Evolutionary conservation across 2,888 invertebrate genomes (phyloP), one percentile per base, ranked within the genome.

Genomic region (Drosophila mimica): DNA sequence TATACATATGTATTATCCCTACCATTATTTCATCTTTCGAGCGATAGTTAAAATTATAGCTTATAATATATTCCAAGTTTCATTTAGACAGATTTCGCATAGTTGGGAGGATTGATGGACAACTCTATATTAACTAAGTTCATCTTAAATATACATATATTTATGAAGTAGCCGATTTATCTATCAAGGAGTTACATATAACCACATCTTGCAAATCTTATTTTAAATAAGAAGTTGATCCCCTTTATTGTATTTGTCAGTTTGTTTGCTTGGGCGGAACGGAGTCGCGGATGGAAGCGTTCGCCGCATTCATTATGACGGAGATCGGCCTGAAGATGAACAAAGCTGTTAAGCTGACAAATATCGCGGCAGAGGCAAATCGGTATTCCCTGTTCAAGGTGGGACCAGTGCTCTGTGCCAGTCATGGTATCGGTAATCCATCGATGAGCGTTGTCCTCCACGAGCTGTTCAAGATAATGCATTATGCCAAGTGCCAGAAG

Each of bases 211-310:
- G 11, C 20, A 20, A 43, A 43, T 43, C 20, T 0, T 11, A 20
- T 43, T 43, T 1, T 5, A 11, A 43, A 11, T 7, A 20, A 46
- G 15, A 53, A 34, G 6, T 17, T 11, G 4, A 36, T 6, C 4
- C 1, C 3, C 4, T 25, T 15, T 25, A 53, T 31, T 28, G 28
- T 46, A 7, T 28, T 54, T 38, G 4, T 38, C 94, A 98, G 98
- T 99, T 98, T 93, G 97, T 99, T 13, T 98, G 98, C 92, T 97
- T 98, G 96, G 98, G 98, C n/a, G 98, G 98, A 4, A 98, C 98
- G 1, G 97, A 97, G 3, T 96, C 96, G 88, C 95, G 98, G 30
- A 98, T 98, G 98, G 96, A 97, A 92, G 95, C 95, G 86, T 98
- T 98, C 92, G 98, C 98, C 4, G 95, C 96, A 92, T 97, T 95